Evolutionary conservation across 2,113 vertebrate genomes (phyloP).

Genomic region (Illadopsis cleaveri): DNA sequence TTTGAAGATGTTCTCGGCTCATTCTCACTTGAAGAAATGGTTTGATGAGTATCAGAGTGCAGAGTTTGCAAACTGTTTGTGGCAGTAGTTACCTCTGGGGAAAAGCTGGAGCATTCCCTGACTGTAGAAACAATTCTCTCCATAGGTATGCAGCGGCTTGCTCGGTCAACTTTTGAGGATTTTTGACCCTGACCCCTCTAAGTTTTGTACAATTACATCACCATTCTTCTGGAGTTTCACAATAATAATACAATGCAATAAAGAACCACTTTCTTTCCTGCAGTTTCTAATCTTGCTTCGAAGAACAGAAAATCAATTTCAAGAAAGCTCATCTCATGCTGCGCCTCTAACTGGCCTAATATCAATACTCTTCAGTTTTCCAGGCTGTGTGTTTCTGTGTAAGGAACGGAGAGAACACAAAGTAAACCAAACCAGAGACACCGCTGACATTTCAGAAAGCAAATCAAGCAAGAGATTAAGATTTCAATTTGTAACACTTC

Average conservation of each 20-base stretch:
- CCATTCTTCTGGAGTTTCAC: not conserved
- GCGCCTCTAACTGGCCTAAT: not conserved
- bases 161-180: not conserved
- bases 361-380: not conserved
- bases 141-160: not conserved
- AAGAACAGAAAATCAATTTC: slow-evolving; percentile 14
- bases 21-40: not conserved
- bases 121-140: not conserved
- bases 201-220: slow-evolving; percentile 16
- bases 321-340: not conserved
- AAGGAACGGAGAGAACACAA: not conserved
- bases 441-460: slow-evolving; percentile 58
- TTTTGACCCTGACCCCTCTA: not conserved
- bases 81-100: not conserved
- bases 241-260: not conserved
- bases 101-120: not conserved
- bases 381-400: not conserved
- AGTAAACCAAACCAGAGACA: slow-evolving; percentile 65
- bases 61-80: not conserved
- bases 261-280: not conserved
- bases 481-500: slow-evolving; percentile 79
- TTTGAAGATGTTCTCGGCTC: not conserved
- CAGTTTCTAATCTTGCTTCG: slow-evolving; percentile 17
- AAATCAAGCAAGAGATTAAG: slow-evolving; percentile 74
- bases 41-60: not conserved